Evolutionary conservation across 1,140 invertebrate species (phyloP).

Genomic region (Zophobas atratus): DNA sequence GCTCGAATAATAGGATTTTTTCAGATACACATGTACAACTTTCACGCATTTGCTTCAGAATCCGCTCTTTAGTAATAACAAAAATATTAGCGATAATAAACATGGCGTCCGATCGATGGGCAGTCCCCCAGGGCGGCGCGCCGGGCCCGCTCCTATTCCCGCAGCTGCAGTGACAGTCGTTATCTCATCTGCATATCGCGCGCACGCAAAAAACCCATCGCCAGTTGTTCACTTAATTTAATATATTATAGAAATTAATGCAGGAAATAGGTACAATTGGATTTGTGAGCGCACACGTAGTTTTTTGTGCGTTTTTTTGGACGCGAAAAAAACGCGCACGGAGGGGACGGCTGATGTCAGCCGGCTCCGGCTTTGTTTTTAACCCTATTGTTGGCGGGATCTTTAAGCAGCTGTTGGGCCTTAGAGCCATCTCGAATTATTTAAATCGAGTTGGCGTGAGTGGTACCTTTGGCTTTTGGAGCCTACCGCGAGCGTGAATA

Average conservation of each 20-base stretch:
- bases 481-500: constrained; percentile 20
- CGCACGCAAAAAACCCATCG: constrained; percentile 16
- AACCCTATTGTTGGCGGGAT: constrained; percentile 27
- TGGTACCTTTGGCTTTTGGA: background rate
- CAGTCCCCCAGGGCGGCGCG: constrained; percentile 8
- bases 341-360: constrained; percentile 27
- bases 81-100: too few species aligned
- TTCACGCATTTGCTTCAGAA: too few species aligned
- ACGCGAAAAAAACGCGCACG: constrained; percentile 7
- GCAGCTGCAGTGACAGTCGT: constrained; percentile 33
- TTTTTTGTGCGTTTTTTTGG: constrained; percentile 16
- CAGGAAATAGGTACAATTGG: constrained; percentile 35
- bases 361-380: constrained; percentile 19
- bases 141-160: constrained; percentile 6
- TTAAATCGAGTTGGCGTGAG: constrained; percentile 22
- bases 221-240: constrained; percentile 35
- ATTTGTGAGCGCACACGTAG: constrained; percentile 6
- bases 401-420: constrained; percentile 33
- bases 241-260: constrained; percentile 38
- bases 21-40: too few species aligned
- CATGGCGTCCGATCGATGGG: background rate
- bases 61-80: too few species aligned
- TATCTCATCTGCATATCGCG: constrained; percentile 37
- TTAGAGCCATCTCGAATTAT: constrained; percentile 9
- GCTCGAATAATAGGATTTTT: too few species aligned